Conservation (phyloP, 2,113 vertebrate genomes). For the Suricata suricatta region DNA sequence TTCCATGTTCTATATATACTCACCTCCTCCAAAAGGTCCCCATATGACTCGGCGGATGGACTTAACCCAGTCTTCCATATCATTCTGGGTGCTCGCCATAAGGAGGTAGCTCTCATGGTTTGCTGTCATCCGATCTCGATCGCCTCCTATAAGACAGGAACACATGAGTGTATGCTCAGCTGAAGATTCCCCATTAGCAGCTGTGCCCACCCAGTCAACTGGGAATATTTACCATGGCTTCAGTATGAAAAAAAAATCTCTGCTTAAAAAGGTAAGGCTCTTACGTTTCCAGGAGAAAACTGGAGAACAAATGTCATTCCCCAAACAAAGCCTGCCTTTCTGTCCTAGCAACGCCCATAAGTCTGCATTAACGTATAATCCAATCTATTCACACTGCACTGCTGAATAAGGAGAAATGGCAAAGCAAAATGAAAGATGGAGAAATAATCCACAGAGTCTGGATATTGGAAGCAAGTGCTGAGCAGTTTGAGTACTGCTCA, state of each 20-base stretch:
- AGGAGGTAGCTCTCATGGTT: conserved; percentile 99
- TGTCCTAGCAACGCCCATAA: conserved; percentile 60
- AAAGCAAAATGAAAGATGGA: neutral
- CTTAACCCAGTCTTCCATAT: conserved; percentile 99
- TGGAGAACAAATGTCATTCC: conserved; percentile 74
- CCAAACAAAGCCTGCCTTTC: conserved; percentile 77
- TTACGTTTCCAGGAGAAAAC: conserved; percentile 76
- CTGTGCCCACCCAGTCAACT: neutral
- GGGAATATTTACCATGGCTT: conserved; percentile 34
- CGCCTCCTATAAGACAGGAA: conserved; percentile 89
- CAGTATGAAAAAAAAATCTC: neutral
- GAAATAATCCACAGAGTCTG: neutral
- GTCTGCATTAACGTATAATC: conserved; percentile 68
- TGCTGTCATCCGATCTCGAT: conserved; percentile 98
- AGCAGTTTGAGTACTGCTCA: neutral
- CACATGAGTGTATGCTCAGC: conserved; percentile 50
- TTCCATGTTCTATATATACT: conserved; percentile 75
- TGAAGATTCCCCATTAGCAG: neutral
- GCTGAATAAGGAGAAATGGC: conserved; percentile 31
- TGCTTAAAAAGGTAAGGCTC: conserved; percentile 69
- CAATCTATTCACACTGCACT: conserved; percentile 3
- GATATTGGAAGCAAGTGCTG: neutral
- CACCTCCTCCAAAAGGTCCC: conserved; percentile 99
- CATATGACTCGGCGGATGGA: conserved; percentile 98
- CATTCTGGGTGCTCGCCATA: conserved; percentile 98